Evolutionary conservation across 1,140 invertebrate species (phyloP), one percentile per base, ranked within the genome.

Genomic region (Trichoplusia ni): DNA sequence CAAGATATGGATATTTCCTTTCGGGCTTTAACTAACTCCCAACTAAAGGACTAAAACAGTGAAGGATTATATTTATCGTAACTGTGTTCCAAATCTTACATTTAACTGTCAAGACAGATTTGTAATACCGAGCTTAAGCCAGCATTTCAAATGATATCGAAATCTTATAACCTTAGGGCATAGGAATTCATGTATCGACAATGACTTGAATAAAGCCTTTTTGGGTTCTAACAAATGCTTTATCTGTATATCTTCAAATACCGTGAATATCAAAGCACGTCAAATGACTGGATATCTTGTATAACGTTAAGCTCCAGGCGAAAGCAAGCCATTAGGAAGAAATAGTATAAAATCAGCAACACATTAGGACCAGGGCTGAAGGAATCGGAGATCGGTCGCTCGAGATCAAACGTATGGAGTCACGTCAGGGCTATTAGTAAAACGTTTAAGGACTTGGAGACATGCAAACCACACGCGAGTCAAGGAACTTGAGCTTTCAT

Each of bases 391-490:
- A 87, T 87, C 78, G 84, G n/a, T 78, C 71, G 71, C 62, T 61
- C 71, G 63, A 79, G 82, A 88, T 84, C 66, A 67, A 75, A 77
- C 76, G 77, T 76, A 76, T 80, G 67, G 49, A 81, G 85, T 88
- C 85, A 88, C 85, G 85, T 88, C 71, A 69, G 37, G 65, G 74
- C 85, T 88, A 86, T 88, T 86, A 88, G 75, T 67, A 64, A 44
- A 73, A 75, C 67, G 68, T 71, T 77, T 80, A 82, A 85, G 76
- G 65, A 77, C 77, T 77, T 38, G 51, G 59, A 76, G 70, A 83
- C 79, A 83, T 75, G 79, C 76, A 56, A 78, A 73, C 71, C 31
- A 58, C 44, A 59, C 38, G 42, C 33, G 27, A 23, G 29, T 19
- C 14, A 25, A 25, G 9, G 19, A 16, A 56, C 25, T 18, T 1